These are phyloP conservation scores for Trilocha varians DNA, from an alignment of 2,888 invertebrate genomes.

Conservation along the genomic window DNA sequence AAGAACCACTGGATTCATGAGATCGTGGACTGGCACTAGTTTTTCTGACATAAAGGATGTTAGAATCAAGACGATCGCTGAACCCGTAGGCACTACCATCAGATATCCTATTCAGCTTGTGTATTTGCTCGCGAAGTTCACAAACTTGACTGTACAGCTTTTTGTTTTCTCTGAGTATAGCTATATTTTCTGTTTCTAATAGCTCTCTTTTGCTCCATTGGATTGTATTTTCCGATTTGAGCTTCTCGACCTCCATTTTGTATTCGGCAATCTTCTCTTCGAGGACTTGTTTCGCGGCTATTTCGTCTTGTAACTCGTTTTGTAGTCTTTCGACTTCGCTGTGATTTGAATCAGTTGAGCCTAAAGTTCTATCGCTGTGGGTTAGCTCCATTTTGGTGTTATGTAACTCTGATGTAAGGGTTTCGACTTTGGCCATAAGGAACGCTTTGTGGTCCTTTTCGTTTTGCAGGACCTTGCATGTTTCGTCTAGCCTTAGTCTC, in stretches of 20 bases:
- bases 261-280: conserved; percentile 58
- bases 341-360: conserved; percentile 62
- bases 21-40: conserved; percentile 57
- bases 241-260: conserved; percentile 80
- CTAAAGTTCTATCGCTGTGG: conserved; percentile 54
- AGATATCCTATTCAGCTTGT: conserved; percentile 60
- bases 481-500: conserved; percentile 50
- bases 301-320: conserved; percentile 61
- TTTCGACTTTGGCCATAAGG: conserved; percentile 51
- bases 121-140: conserved; percentile 61
- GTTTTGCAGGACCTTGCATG: conserved; percentile 48
- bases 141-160: conserved; percentile 76
- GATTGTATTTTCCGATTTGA: conserved; percentile 93
- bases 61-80: conserved; percentile 43
- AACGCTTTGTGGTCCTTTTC: conserved; percentile 62
- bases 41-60: conserved; percentile 54
- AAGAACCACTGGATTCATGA: conserved; percentile 59
- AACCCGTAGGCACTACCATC: conserved; percentile 48
- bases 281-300: conserved; percentile 60
- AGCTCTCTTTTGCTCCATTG: conserved; percentile 95
- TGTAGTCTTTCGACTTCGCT: conserved; percentile 61
- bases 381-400: conserved; percentile 51
- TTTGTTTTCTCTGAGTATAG: conserved; percentile 91
- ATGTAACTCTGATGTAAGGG: conserved; percentile 49
- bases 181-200: conserved; percentile 90